Percentiles rank a stretch among this genome's conserved stretches.
These are phyloP conservation scores for Catharus minimus DNA, from an alignment of 2,113 vertebrate species.

Conservation along the genomic window DNA sequence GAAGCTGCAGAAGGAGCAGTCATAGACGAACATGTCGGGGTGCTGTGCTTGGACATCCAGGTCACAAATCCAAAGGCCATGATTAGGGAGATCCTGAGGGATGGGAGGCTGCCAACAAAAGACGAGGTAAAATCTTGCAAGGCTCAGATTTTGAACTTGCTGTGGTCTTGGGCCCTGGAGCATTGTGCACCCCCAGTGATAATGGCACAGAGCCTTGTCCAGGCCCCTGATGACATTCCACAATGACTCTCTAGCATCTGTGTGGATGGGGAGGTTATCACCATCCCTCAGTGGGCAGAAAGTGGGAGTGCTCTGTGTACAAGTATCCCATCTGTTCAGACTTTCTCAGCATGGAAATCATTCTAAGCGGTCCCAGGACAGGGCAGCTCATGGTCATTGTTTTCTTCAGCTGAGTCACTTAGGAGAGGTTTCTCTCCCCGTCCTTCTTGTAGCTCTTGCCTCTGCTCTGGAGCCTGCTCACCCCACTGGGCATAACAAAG, in stretches of 20 bases:
- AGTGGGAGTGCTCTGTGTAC: background rate
- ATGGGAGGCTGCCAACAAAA: conserved; percentile 63
- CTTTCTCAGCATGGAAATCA: background rate
- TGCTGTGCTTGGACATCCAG: conserved; percentile 79
- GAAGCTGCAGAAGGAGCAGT: background rate
- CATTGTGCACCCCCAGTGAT: background rate
- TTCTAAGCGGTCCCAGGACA: background rate
- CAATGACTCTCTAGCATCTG: background rate
- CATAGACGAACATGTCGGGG: background rate
- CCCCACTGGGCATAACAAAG: too few species aligned
- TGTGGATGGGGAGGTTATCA: background rate
- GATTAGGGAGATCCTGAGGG: conserved; percentile 59
- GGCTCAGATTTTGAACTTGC: background rate
- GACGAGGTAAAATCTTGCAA: conserved; percentile 68
- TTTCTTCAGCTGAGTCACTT: background rate
- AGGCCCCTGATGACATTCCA: background rate
- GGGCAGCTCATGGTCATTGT: background rate
- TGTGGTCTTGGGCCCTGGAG: rapidly evolving
- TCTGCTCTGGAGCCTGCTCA: too few species aligned
- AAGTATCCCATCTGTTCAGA: background rate
- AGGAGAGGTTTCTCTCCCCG: background rate
- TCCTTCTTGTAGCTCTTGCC: background rate
- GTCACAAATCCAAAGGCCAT: conserved; percentile 36
- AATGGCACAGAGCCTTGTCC: background rate
- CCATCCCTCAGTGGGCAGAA: background rate